phyloP scores from a whole-genome alignment of 2,888 invertebrate species.

The Tachina fera region DNA sequence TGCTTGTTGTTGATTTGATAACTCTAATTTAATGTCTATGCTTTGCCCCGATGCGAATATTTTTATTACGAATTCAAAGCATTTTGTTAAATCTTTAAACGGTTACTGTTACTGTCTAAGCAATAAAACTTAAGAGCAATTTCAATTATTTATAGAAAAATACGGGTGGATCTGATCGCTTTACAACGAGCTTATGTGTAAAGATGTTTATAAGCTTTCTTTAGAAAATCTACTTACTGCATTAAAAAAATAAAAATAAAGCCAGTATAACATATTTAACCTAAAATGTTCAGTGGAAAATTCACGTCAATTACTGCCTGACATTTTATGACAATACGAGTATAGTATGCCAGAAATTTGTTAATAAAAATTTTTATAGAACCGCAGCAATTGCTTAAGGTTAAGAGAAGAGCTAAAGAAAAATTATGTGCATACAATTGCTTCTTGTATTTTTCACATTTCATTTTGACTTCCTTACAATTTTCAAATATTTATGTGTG shows the following conservation, averaged over 20 bases:
- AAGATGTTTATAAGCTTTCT: no score
- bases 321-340: constrained; percentile 70
- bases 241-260: background rate
- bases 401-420: background rate
- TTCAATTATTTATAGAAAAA: no score
- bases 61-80: no score
- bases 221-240: no score
- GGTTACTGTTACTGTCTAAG: no score
- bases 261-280: background rate
- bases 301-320: constrained; percentile 70
- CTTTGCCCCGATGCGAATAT: no score
- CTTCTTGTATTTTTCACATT: constrained; percentile 26
- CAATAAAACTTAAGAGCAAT: no score
- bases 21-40: no score
- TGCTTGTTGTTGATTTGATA: no score
- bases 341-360: background rate
- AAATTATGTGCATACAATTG: constrained; percentile 3
- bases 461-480: background rate
- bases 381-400: constrained; percentile 14
- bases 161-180: no score
- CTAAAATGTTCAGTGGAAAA: constrained; percentile 26
- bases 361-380: background rate
- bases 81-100: no score
- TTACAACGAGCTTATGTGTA: no score
- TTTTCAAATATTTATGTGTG: constrained; percentile 29